Evolutionary conservation across 1,140 invertebrate genomes (phyloP), one percentile per base, ranked within the genome.

Genomic region (Drosophila novamexicana): DNA sequence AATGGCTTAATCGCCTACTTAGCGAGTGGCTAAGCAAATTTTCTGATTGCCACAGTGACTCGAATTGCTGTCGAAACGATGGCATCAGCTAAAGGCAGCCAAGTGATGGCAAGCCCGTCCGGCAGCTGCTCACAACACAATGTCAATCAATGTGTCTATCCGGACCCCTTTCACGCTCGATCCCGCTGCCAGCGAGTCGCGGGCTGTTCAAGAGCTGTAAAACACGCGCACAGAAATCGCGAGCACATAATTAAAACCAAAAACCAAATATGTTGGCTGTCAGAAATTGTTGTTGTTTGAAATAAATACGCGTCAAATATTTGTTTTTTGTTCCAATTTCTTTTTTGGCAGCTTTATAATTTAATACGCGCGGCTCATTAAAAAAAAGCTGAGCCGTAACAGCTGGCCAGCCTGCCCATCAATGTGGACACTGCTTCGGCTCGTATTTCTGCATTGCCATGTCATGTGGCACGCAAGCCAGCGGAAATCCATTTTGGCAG

Each of bases 61-160:
- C 14, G 16, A 45, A 45, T 63, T 36, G 34, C 34, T 68, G 57
- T 14, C 34, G 44, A 7, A 32, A 49, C 37, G 42, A 54, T 50
- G 36, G 37, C 50, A 67, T 68, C 71, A 79, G 34, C 53, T 47
- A 29, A 9, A 39, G 7, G 49, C 10, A 18, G 7, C 57, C 10
- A 32, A 7, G 40, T 6, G 5, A 56, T 61, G 72, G 67, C 45
- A 40, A 59, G 52, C 59, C 61, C 77, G 77, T 81, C 74, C 81
- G 81, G 75, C 81, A 85, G 82, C 81, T 85, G 82, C 49, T 54
- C 78, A 81, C 75, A 85, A 78, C 45, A 71, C 53, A 71, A 62
- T 85, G 82, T 86, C 82, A 86, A 86, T 85, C 78, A 85, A 70
- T 75, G 47, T 64, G 80, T 65, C 61, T 49, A 18, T 45, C 16